phyloP scores from a whole-genome alignment of 2,797 vertebrate species.

The Emys orbicularis region DNA sequence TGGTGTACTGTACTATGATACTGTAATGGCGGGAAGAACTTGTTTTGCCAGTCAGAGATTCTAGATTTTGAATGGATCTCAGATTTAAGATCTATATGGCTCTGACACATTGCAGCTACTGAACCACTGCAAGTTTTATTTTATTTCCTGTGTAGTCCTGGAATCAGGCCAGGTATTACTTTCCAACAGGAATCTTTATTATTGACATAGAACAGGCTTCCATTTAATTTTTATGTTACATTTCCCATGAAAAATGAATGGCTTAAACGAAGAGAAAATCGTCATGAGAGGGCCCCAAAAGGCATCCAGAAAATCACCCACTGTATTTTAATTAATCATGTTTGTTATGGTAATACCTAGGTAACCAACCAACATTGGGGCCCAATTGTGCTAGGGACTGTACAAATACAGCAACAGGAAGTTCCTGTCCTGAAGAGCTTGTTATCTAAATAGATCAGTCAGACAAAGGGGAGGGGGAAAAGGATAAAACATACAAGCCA shows the following conservation, averaged over 20 bases:
- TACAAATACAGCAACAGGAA: not conserved
- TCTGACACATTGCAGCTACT: not conserved
- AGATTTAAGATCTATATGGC: not conserved
- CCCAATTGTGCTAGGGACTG: not conserved
- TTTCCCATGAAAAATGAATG: not conserved
- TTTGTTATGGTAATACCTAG: not conserved
- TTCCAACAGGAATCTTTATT: not conserved
- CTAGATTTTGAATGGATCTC: not conserved
- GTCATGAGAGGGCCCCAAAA: not conserved
- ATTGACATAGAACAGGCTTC: not conserved
- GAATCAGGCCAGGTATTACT: not conserved
- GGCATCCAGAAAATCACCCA: not conserved
- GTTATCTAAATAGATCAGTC: not conserved
- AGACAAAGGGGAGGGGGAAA: fast-evolving
- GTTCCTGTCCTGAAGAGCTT: not conserved
- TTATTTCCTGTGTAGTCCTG: not conserved
- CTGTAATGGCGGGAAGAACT: not conserved
- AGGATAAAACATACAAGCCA: not conserved
- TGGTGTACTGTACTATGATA: not conserved
- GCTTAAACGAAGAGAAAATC: not conserved
- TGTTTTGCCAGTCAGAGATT: not conserved
- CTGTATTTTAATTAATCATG: not conserved
- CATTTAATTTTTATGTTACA: not conserved
- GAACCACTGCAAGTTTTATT: not conserved
- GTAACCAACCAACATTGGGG: not conserved